These are phyloP conservation scores for Anableps anableps DNA, from an alignment of 2,797 vertebrate genomes.

Conservation along the genomic window DNA sequence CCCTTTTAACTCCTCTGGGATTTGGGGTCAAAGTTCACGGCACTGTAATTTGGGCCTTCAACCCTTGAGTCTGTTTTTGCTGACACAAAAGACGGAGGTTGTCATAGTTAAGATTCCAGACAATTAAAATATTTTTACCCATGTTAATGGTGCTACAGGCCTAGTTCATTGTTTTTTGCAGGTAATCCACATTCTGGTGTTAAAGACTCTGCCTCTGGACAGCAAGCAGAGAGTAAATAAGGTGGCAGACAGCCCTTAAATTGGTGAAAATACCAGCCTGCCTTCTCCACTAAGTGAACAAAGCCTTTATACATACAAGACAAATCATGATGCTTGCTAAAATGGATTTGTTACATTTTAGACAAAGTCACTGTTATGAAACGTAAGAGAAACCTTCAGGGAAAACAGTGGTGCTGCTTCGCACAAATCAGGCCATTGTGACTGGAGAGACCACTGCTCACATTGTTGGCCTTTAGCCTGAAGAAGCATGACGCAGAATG, in stretches of 20 bases:
- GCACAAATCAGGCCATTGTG: not conserved
- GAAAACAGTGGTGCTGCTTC: not conserved
- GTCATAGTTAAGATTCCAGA: too few relatives aligned
- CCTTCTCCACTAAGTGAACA: not conserved
- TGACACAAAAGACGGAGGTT: not conserved
- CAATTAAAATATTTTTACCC: too few relatives aligned
- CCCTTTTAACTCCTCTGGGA: not conserved
- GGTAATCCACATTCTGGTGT: not conserved
- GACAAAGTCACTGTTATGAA: slow-evolving; percentile 8
- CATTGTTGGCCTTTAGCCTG: slow-evolving; percentile 1
- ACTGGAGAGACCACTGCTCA: slow-evolving; percentile 12
- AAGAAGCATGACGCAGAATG: slow-evolving; percentile 16
- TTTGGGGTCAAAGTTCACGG: not conserved
- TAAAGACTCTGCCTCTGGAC: not conserved
- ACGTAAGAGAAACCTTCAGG: slow-evolving; percentile 1
- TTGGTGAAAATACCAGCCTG: not conserved
- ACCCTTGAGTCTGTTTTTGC: not conserved
- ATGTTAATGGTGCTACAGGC: too few relatives aligned
- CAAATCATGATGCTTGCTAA: not conserved
- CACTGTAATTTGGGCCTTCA: not conserved
- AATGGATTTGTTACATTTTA: not conserved
- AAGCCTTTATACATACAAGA: not conserved
- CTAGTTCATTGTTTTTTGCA: not conserved
- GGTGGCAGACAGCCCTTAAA: not conserved
- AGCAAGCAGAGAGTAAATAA: not conserved